Evolutionary conservation across 2,888 invertebrate genomes (phyloP).

Genomic region (Cremastinae sp.): DNA sequence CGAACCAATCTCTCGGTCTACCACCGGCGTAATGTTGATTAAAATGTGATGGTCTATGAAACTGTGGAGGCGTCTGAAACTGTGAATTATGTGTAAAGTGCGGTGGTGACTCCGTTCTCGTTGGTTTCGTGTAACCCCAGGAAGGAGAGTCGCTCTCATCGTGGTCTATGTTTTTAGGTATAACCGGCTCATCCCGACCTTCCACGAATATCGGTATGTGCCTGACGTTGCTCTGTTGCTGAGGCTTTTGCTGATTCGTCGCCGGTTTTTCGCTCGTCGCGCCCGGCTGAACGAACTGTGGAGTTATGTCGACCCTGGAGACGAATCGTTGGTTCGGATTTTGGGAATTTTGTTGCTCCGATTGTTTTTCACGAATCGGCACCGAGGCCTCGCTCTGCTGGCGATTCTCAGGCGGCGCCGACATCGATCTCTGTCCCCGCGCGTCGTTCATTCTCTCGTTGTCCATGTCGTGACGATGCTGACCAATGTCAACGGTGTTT

Average conservation of each 20-base stretch:
- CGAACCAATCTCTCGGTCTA: constrained; percentile 79
- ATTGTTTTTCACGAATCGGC: constrained; percentile 68
- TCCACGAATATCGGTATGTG: constrained; percentile 95
- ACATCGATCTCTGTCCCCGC: constrained; percentile 87
- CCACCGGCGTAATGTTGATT: constrained; percentile 79
- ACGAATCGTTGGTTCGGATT: constrained; percentile 68
- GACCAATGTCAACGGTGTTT: constrained; percentile 90
- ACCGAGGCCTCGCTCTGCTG: constrained; percentile 73
- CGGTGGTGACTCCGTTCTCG: constrained; percentile 70
- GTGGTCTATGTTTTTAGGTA: constrained; percentile 83
- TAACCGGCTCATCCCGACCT: constrained; percentile 90
- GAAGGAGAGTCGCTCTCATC: constrained; percentile 26
- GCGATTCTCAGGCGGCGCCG: constrained; percentile 87
- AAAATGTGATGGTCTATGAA: constrained; percentile 78
- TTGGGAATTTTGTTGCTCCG: constrained; percentile 73
- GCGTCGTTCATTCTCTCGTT: constrained; percentile 79
- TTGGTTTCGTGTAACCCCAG: constrained; percentile 75
- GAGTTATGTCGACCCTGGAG: constrained; percentile 75
- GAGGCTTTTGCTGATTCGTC: constrained; percentile 62
- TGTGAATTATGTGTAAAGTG: constrained; percentile 64
- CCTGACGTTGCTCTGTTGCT: constrained; percentile 83
- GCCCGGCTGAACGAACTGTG: constrained; percentile 76
- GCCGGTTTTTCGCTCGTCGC: constrained; percentile 51
- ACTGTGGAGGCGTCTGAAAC: constrained; percentile 67
- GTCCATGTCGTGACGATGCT: constrained; percentile 82